Conservation (phyloP, 1,140 invertebrate species). For the Drosophila rufa region DNA sequence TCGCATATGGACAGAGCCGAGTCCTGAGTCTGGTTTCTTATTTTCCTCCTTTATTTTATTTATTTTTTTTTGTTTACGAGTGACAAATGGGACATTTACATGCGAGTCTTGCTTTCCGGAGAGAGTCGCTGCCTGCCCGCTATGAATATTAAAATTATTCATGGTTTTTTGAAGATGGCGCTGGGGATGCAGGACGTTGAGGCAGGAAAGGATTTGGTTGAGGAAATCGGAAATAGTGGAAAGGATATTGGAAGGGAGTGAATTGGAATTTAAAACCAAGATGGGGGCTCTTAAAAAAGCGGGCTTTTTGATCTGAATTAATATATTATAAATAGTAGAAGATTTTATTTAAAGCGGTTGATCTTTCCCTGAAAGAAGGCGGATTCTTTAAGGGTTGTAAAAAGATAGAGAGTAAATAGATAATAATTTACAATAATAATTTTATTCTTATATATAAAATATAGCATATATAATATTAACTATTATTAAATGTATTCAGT, state of each 20-base stretch:
- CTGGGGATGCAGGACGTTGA: neutral
- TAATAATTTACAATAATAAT: too few species aligned
- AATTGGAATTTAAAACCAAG: neutral
- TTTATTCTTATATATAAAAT: too few species aligned
- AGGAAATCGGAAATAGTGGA: constrained; percentile 1
- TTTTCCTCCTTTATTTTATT: constrained; percentile 16
- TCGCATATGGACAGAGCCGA: constrained; percentile 64
- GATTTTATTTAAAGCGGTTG: too few species aligned
- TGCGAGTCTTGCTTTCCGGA: constrained; percentile 41
- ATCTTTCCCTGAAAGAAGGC: too few species aligned
- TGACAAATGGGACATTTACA: constrained; percentile 79
- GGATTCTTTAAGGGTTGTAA: too few species aligned
- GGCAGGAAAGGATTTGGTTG: neutral
- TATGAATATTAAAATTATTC: constrained; percentile 66
- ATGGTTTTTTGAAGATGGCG: constrained; percentile 40
- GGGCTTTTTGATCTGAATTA: too few species aligned
- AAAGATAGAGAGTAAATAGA: too few species aligned
- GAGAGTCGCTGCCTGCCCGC: neutral
- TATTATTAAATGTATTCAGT: too few species aligned
- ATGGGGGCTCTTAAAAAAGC: neutral
- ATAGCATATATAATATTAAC: too few species aligned
- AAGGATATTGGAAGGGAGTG: constrained; percentile 1
- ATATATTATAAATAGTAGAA: too few species aligned
- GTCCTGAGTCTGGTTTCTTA: constrained; percentile 24
- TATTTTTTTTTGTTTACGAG: constrained; percentile 52